Percentiles rank a stretch among this genome's conserved stretches.
These are phyloP conservation scores for Xiphophorus birchmanni DNA, from an alignment of 2,797 vertebrate genomes.

Conservation along the genomic window DNA sequence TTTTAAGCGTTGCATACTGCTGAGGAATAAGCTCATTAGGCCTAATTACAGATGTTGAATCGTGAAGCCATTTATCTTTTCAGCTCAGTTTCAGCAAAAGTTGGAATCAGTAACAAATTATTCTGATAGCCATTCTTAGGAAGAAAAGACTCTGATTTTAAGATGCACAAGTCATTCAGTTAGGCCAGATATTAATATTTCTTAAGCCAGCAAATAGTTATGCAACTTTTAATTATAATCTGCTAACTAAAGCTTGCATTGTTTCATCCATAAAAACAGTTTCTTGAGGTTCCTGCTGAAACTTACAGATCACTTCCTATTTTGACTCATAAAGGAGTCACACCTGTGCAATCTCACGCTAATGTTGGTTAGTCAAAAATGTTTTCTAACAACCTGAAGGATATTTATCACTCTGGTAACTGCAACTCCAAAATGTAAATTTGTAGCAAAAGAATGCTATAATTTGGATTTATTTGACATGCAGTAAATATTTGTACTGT, in stretches of 20 bases:
- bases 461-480: neutral
- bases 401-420: neutral
- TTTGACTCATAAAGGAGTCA: too few species aligned
- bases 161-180: neutral
- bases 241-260: neutral
- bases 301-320: neutral
- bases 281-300: neutral
- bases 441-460: neutral
- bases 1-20: conserved; percentile 54
- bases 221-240: neutral
- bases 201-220: neutral
- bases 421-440: neutral
- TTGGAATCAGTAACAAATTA: conserved; percentile 61
- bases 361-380: neutral
- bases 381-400: neutral
- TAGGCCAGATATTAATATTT: neutral
- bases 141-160: neutral
- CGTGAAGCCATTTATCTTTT: conserved; percentile 53
- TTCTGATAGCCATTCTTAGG: neutral
- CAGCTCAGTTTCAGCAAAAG: conserved; percentile 52
- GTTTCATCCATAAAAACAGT: neutral
- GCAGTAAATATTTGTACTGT: neutral
- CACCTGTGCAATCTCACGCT: neutral
- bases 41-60: conserved; percentile 76
- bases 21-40: conserved; percentile 78